These are phyloP conservation scores for Bibio marci DNA, from an alignment of 2,888 invertebrate genomes.

Conservation along the genomic window DNA sequence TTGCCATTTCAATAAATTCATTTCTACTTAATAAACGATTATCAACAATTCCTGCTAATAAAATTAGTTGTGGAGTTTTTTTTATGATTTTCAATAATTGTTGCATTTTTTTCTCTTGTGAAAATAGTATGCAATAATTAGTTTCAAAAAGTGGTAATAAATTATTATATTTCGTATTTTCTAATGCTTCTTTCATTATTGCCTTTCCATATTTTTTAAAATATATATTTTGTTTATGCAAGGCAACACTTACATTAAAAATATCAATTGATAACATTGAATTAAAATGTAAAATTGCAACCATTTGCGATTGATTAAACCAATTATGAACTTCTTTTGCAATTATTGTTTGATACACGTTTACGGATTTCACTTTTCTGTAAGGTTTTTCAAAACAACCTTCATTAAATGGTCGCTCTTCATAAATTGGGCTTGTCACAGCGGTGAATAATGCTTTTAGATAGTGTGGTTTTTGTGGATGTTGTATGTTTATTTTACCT, in stretches of 20 bases:
- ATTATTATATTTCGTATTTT: conserved; percentile 48
- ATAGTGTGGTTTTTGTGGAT: conserved; percentile 52
- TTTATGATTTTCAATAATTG: conserved; percentile 46
- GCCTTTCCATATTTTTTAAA: conserved; percentile 46
- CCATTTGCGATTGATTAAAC: conserved; percentile 52
- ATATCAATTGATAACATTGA: conserved; percentile 46
- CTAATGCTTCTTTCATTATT: conserved; percentile 47
- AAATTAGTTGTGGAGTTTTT: conserved; percentile 49
- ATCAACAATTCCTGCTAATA: conserved; percentile 64
- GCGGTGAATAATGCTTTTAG: conserved; percentile 45
- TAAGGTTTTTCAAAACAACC: conserved; percentile 33
- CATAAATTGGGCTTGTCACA: conserved; percentile 45
- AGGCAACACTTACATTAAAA: conserved; percentile 41
- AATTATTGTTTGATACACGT: conserved; percentile 54
- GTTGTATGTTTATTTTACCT: conserved; percentile 62
- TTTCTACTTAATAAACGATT: conserved; percentile 47
- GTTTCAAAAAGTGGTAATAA: conserved; percentile 45
- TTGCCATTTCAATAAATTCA: conserved; percentile 47
- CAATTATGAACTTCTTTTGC: conserved; percentile 52
- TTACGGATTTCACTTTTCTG: conserved; percentile 30
- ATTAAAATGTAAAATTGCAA: conserved; percentile 55
- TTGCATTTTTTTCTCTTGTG: conserved; percentile 42
- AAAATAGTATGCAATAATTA: conserved; percentile 49
- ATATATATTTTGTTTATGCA: conserved; percentile 51
- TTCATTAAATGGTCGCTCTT: conserved; percentile 32